phyloP scores from a whole-genome alignment of 2,797 vertebrate species.

The Iguana delicatissima region DNA sequence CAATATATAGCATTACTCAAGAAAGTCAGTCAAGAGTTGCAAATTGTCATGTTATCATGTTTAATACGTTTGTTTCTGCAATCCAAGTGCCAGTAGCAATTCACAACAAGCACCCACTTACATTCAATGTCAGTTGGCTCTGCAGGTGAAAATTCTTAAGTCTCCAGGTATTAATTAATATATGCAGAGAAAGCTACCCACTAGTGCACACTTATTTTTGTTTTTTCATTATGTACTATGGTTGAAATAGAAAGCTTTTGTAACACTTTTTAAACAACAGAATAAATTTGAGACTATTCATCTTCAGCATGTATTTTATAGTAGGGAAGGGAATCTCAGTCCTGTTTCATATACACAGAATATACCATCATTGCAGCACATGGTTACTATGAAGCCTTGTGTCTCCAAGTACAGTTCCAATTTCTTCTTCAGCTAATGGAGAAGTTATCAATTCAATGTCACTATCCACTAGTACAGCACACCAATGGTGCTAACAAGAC shows the following conservation, averaged over 20 bases:
- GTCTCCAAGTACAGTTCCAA: neutral
- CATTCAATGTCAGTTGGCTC: neutral
- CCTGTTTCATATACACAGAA: neutral
- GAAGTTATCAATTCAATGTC: neutral
- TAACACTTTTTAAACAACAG: neutral
- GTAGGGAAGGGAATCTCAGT: too few species aligned
- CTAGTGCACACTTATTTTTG: neutral
- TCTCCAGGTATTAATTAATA: neutral
- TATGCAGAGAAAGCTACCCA: neutral
- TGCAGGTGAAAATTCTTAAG: neutral
- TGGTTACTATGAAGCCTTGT: neutral
- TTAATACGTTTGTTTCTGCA: neutral
- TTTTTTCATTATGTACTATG: neutral
- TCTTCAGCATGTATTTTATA: neutral
- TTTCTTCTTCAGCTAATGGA: neutral
- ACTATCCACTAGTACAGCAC: neutral
- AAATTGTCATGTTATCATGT: neutral
- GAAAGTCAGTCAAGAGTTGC: neutral
- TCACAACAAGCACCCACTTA: neutral
- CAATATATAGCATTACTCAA: neutral
- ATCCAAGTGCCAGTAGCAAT: too few species aligned
- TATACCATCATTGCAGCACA: neutral
- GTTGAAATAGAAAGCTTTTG: neutral
- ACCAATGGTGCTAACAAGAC: neutral
- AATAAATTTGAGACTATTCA: neutral